These are phyloP conservation scores for Pseudonaja textilis DNA, from an alignment of 2,113 vertebrate species.

Conservation along the genomic window DNA sequence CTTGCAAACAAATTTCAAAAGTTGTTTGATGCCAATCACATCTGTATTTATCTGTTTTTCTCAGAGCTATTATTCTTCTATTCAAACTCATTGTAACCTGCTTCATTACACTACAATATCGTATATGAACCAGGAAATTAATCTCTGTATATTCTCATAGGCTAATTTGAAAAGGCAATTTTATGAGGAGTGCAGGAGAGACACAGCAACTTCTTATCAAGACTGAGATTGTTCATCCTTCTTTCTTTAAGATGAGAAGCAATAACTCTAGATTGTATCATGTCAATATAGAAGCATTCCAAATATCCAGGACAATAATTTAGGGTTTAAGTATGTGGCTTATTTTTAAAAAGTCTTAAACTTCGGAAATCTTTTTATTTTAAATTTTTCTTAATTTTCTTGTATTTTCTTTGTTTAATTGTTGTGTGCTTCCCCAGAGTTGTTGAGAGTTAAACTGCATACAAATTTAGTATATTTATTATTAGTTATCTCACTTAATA, in stretches of 20 bases:
- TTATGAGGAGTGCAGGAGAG: conserved; percentile 1
- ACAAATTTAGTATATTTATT: not conserved
- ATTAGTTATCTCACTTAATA: not conserved
- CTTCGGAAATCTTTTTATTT: not conserved
- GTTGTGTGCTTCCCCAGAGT: not conserved
- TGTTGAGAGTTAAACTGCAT: not conserved
- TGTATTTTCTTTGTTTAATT: not conserved
- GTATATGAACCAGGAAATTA: conserved; percentile 20
- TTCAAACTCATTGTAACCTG: conserved; percentile 25
- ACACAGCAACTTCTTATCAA: not conserved
- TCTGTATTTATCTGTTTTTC: not conserved
- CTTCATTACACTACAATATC: not conserved
- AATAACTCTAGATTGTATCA: not conserved
- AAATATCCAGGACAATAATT: not conserved
- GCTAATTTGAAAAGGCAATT: conserved; percentile 22
- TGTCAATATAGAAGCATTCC: not conserved
- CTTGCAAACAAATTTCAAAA: conserved; percentile 27
- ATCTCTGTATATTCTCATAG: conserved; percentile 13
- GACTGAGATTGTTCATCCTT: not conserved
- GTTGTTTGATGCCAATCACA: conserved; percentile 24
- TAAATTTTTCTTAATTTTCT: not conserved
- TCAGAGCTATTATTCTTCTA: conserved; percentile 8
- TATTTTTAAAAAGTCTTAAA: not conserved
- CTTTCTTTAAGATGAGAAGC: not conserved
- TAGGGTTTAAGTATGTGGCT: not conserved